These are phyloP conservation scores for Alca torda DNA, from an alignment of 2,797 vertebrate species.

Conservation along the genomic window DNA sequence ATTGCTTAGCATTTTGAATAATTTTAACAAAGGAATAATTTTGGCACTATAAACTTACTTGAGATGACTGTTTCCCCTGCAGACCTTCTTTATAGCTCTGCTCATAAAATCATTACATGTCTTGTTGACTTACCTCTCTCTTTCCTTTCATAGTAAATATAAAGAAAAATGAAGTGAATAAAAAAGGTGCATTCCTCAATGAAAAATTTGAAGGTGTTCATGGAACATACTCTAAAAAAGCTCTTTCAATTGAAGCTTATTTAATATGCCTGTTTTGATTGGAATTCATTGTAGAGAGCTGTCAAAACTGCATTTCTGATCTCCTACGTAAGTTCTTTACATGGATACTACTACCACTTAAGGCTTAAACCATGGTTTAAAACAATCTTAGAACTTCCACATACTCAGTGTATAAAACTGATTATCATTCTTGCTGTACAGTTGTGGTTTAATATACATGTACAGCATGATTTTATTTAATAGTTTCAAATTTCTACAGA, in stretches of 20 bases:
- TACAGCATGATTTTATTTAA: background rate
- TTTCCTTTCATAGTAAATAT: constrained; percentile 4
- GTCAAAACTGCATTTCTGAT: background rate
- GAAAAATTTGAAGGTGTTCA: background rate
- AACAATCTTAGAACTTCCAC: background rate
- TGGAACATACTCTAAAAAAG: background rate
- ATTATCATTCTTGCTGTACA: background rate
- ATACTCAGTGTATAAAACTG: background rate
- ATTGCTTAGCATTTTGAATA: constrained; percentile 66
- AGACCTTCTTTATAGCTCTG: constrained; percentile 19
- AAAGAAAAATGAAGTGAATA: background rate
- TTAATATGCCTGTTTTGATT: background rate
- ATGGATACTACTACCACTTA: background rate
- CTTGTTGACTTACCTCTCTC: background rate
- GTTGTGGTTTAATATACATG: background rate
- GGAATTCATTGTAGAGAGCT: background rate
- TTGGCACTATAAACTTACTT: constrained; percentile 40
- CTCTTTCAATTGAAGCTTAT: background rate
- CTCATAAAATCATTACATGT: constrained; percentile 23
- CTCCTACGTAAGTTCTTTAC: background rate
- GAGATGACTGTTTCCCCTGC: background rate
- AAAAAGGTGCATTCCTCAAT: background rate
- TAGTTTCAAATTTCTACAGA: background rate
- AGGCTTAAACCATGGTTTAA: background rate
- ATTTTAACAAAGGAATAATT: constrained; percentile 66